A percentile compares a stretch with the other conserved stretches of the same genome.
phyloP scores from a whole-genome alignment of 2,797 vertebrate species.

The Monodelphis domestica region DNA sequence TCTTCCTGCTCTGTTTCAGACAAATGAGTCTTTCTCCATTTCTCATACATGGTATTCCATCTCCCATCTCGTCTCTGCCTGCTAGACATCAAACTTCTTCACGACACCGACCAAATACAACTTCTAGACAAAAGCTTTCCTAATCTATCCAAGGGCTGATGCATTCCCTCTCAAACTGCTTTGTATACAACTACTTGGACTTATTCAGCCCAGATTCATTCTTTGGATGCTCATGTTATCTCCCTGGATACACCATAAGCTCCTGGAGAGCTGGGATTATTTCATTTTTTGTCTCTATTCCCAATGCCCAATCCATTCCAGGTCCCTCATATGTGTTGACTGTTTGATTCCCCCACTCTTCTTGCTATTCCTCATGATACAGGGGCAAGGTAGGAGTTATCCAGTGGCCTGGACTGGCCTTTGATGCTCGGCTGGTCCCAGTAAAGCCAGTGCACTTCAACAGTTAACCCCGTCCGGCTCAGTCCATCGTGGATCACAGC shows the following conservation, averaged over 20 bases:
- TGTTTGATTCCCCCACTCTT: neutral
- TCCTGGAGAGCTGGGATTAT: neutral
- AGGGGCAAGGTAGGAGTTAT: neutral
- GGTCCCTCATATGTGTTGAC: neutral
- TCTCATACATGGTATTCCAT: neutral
- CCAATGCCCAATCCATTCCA: neutral
- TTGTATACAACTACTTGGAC: neutral
- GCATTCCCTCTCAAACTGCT: neutral
- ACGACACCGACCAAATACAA: neutral
- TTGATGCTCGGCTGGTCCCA: neutral
- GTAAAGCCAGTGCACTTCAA: neutral
- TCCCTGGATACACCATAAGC: neutral
- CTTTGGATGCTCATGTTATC: neutral
- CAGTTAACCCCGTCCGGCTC: neutral
- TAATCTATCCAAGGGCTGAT: neutral
- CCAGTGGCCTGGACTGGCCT: neutral
- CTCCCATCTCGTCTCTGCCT: neutral
- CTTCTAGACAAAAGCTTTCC: neutral
- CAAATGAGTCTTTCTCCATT: neutral
- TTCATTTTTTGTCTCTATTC: neutral
- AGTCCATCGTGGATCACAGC: neutral
- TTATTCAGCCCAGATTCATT: neutral
- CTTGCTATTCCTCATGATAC: neutral
- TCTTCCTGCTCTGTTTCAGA: neutral
- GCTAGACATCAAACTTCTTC: neutral